These are phyloP conservation scores for Malurus elegans DNA, from an alignment of 2,113 vertebrate species.

Conservation along the genomic window DNA sequence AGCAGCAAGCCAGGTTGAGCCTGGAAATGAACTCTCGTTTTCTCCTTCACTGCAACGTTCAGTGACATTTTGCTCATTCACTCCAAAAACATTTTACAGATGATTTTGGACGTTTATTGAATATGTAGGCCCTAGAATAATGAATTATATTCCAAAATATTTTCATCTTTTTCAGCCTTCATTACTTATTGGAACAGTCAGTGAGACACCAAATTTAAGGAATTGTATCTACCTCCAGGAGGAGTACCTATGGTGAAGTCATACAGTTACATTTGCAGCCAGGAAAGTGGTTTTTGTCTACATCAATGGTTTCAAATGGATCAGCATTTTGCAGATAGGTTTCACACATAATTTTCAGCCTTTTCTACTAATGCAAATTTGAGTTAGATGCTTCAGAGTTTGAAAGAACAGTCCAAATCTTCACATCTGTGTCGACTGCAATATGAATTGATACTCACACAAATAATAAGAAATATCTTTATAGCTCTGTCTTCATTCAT, in stretches of 20 bases:
- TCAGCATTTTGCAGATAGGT: background rate
- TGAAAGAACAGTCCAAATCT: background rate
- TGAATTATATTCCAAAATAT: background rate
- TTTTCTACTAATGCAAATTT: background rate
- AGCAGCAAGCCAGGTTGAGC: slow-evolving; percentile 54
- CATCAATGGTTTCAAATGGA: background rate
- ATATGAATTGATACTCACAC: background rate
- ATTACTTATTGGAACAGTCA: background rate
- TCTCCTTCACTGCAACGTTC: slow-evolving; percentile 28
- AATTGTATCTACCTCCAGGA: background rate
- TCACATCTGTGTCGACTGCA: background rate
- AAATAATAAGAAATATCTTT: background rate
- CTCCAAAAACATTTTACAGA: slow-evolving; percentile 44
- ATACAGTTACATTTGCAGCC: background rate
- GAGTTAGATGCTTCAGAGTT: background rate
- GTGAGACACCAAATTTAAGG: background rate
- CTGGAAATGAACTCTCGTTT: slow-evolving; percentile 53
- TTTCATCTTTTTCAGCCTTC: background rate
- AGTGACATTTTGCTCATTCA: slow-evolving; percentile 26
- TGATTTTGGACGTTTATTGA: background rate
- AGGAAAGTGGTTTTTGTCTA: background rate
- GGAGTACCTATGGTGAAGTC: background rate
- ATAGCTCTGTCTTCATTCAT: background rate
- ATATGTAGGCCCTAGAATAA: background rate
- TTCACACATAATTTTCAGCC: background rate